Evolutionary conservation across 2,797 vertebrate genomes (phyloP).

Genomic region (Crenuchus spilurus): DNA sequence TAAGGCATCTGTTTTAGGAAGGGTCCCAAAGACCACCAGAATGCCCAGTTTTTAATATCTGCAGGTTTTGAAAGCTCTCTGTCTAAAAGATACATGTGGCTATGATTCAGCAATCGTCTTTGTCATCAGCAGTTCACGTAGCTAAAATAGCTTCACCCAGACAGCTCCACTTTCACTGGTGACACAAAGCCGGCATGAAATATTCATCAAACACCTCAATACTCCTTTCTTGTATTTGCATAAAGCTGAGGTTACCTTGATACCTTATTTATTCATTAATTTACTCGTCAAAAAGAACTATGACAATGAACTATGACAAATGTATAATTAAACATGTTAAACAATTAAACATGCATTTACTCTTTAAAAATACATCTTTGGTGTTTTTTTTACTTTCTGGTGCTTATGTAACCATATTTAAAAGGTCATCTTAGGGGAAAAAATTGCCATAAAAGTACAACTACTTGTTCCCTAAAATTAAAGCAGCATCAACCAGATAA

Average conservation of each 20-base stretch:
- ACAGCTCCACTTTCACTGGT: conserved; percentile 36
- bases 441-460: no score
- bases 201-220: conserved; percentile 42
- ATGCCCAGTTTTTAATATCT: conserved; percentile 1
- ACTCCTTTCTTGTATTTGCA: conserved; percentile 31
- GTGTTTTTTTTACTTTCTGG: no score
- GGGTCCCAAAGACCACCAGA: background rate
- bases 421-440: no score
- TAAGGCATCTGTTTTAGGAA: background rate
- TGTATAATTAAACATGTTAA: conserved; percentile 20
- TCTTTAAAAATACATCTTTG: background rate
- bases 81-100: conserved; percentile 18
- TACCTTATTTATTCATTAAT: conserved; percentile 41
- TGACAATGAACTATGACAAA: conserved; percentile 11
- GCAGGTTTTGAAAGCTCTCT: conserved; percentile 14
- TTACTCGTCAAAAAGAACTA: conserved; percentile 12
- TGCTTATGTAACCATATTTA: no score
- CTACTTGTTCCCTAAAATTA: no score
- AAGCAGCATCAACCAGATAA: no score
- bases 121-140: conserved; percentile 17
- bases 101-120: conserved; percentile 21
- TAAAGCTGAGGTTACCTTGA: conserved; percentile 29
- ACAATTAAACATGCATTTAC: background rate
- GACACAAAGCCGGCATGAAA: conserved; percentile 42
- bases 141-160: conserved; percentile 29